Evolutionary conservation across 1,140 invertebrate species (phyloP).

Genomic region (Eciton burchellii): DNA sequence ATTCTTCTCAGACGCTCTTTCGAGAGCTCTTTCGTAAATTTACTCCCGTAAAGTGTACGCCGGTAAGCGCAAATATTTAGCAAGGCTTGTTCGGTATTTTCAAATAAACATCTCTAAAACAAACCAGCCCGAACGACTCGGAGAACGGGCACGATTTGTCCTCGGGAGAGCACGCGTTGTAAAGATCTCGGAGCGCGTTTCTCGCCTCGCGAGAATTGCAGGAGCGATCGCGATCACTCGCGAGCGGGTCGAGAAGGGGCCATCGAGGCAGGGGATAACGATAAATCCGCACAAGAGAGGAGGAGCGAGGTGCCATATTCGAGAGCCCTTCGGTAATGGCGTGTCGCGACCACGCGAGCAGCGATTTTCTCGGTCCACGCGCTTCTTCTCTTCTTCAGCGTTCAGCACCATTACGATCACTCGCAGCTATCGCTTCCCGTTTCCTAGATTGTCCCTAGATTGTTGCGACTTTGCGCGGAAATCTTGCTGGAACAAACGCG

Average conservation of each 20-base stretch:
- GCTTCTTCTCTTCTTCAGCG: slow-evolving; percentile 16
- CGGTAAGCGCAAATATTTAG: slow-evolving; percentile 37
- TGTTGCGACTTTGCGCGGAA: neutral
- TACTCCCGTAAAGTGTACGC: neutral
- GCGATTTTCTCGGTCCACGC: slow-evolving; percentile 24
- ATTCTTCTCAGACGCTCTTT: slow-evolving; percentile 20
- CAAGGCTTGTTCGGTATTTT: slow-evolving; percentile 22
- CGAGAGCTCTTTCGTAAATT: slow-evolving; percentile 19
- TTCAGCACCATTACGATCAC: slow-evolving; percentile 35
- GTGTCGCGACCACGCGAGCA: slow-evolving; percentile 58
- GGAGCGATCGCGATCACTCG: slow-evolving; percentile 16
- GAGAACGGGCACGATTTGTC: slow-evolving; percentile 35
- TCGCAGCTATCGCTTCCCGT: slow-evolving; percentile 15
- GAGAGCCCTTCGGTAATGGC: slow-evolving; percentile 53
- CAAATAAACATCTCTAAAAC: slow-evolving; percentile 27
- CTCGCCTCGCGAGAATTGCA: slow-evolving; percentile 1
- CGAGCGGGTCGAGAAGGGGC: slow-evolving; percentile 20
- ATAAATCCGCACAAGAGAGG: slow-evolving; percentile 43
- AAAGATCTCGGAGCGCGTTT: slow-evolving; percentile 31
- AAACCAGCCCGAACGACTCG: neutral
- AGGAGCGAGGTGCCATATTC: slow-evolving; percentile 16
- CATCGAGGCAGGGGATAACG: slow-evolving; percentile 46
- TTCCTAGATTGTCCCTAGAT: slow-evolving; percentile 2
- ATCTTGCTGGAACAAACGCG: neutral
- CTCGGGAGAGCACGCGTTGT: slow-evolving; percentile 1